These are phyloP conservation scores for Heliocidaris tuberculata DNA, from an alignment of 35 echinoderm and acorn worm species.

Conservation along the genomic window DNA sequence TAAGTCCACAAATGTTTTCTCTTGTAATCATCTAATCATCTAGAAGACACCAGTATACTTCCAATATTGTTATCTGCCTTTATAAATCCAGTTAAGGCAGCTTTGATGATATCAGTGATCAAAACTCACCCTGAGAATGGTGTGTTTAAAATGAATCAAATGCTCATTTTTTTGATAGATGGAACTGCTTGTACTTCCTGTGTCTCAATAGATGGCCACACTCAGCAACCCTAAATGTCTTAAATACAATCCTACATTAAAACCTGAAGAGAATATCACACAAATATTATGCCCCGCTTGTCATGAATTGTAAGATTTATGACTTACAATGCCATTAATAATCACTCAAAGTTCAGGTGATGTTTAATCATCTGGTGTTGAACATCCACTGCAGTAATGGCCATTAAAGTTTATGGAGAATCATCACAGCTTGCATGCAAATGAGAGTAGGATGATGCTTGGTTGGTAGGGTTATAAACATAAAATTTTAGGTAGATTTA, in stretches of 20 bases:
- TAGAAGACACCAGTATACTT: not conserved
- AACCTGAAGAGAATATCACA: not conserved
- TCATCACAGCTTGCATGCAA: too few relatives aligned
- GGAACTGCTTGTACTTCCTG: not conserved
- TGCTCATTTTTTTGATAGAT: not conserved
- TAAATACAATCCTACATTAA: not conserved
- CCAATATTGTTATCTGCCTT: not conserved
- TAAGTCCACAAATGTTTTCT: not conserved
- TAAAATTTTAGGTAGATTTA: too few relatives aligned
- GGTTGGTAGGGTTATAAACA: not conserved
- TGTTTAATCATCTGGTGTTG: not conserved
- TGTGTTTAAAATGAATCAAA: not conserved
- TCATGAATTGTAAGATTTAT: not conserved
- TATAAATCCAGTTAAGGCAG: too few relatives aligned
- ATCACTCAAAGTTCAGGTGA: not conserved
- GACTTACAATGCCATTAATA: not conserved
- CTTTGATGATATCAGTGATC: not conserved
- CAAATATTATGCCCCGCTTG: not conserved
- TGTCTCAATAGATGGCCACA: not conserved
- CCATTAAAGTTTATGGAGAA: too few relatives aligned
- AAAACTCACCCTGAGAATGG: not conserved
- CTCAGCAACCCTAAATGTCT: not conserved
- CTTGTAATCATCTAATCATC: not conserved
- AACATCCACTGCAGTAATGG: not conserved
- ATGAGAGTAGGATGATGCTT: not conserved